Conservation (phyloP, 1,140 invertebrate species). For the Papilio polyxenes region DNA sequence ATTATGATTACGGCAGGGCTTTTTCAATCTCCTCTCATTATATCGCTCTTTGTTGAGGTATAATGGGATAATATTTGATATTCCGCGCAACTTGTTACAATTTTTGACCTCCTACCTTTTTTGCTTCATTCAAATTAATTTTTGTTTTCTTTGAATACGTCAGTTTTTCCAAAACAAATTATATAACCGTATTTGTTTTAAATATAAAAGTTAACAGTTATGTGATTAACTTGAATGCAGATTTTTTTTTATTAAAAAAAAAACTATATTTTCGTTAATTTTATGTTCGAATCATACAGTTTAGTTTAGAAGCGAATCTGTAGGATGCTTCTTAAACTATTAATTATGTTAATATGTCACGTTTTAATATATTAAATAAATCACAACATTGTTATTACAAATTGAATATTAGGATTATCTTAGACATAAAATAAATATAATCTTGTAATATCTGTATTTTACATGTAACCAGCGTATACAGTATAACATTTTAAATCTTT, state of each 20-base stretch:
- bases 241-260: too few relatives aligned
- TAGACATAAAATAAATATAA: background rate
- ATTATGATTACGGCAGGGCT: slow-evolving; percentile 22
- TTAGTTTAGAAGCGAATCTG: too few relatives aligned
- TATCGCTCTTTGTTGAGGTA: slow-evolving; percentile 24
- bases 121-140: slow-evolving; percentile 3
- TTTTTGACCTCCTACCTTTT: slow-evolving; percentile 11
- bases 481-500: slow-evolving; percentile 16
- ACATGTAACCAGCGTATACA: background rate
- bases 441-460: background rate
- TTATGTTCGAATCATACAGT: too few relatives aligned
- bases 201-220: background rate
- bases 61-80: slow-evolving; percentile 35
- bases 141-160: background rate
- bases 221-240: too few relatives aligned
- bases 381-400: too few relatives aligned
- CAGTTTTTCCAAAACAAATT: background rate
- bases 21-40: slow-evolving; percentile 35
- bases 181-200: background rate
- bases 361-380: too few relatives aligned
- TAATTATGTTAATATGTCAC: too few relatives aligned
- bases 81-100: slow-evolving; percentile 16
- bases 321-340: too few relatives aligned
- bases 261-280: too few relatives aligned
- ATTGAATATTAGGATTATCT: too few relatives aligned